phyloP scores from a whole-genome alignment of 2,888 invertebrate genomes.

The Latrodectus elegans region DNA sequence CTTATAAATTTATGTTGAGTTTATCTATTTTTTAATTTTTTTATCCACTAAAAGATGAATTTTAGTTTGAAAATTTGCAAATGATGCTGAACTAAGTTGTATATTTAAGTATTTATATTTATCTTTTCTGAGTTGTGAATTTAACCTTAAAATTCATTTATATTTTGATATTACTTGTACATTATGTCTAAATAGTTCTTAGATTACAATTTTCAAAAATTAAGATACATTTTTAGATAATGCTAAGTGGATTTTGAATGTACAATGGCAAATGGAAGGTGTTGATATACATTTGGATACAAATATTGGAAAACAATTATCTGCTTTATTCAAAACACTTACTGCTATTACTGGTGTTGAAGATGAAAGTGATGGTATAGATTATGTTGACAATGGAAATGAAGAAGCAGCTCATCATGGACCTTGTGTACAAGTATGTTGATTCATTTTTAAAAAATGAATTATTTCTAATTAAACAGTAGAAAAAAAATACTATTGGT shows the following conservation, averaged over 20 bases:
- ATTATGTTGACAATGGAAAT: slow-evolving; percentile 53
- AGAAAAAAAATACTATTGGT: too few species aligned
- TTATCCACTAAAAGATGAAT: too few species aligned
- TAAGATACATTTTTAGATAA: slow-evolving; percentile 74
- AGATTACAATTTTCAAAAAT: not conserved
- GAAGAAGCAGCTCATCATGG: slow-evolving; percentile 55
- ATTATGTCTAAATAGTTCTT: not conserved
- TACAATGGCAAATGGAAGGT: slow-evolving; percentile 99
- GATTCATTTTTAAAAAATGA: not conserved
- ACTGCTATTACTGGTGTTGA: slow-evolving; percentile 92
- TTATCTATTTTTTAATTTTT: too few species aligned
- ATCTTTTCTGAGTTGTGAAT: too few species aligned
- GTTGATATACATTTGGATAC: slow-evolving; percentile 97
- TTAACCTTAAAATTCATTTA: too few species aligned
- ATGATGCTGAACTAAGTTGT: too few species aligned
- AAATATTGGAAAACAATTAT: slow-evolving; percentile 95
- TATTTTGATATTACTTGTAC: too few species aligned
- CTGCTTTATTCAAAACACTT: slow-evolving; percentile 93
- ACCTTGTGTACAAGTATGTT: slow-evolving; percentile 55
- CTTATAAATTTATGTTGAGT: too few species aligned
- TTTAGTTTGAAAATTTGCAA: too few species aligned
- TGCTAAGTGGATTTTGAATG: slow-evolving; percentile 98
- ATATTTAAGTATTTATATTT: too few species aligned
- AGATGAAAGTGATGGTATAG: slow-evolving; percentile 80
- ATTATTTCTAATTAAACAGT: not conserved